Evolutionary conservation across 2,797 vertebrate genomes (phyloP).

Genomic region (Trachops cirrhosus): DNA sequence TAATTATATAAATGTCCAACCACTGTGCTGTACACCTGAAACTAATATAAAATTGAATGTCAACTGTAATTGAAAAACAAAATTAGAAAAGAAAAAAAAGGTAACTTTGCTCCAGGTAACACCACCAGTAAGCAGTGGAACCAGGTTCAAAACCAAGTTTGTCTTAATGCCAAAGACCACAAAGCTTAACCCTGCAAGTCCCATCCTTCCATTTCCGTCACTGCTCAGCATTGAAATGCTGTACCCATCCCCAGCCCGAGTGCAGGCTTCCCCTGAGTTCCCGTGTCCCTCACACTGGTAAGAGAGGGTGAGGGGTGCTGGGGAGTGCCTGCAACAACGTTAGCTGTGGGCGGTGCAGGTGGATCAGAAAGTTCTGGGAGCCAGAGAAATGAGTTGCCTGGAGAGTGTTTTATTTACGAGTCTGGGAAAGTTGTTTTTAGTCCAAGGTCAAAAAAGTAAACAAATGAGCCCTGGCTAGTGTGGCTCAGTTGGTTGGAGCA

Average conservation of each 20-base stretch:
- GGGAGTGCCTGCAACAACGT: background rate
- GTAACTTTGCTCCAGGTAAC: background rate
- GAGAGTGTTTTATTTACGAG: background rate
- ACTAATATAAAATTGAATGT: background rate
- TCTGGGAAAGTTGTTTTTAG: background rate
- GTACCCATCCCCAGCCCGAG: background rate
- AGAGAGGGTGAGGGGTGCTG: background rate
- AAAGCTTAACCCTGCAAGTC: background rate
- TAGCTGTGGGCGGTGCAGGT: background rate
- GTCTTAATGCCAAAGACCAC: background rate
- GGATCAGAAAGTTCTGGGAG: background rate
- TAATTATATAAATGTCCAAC: background rate
- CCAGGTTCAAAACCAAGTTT: background rate
- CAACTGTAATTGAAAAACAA: background rate
- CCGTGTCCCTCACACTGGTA: fast-evolving
- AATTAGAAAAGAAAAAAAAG: background rate
- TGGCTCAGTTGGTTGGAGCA: background rate
- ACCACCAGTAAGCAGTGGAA: background rate
- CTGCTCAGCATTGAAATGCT: background rate
- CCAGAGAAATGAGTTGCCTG: background rate
- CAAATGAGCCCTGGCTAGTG: background rate
- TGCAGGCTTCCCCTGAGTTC: background rate
- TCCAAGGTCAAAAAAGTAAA: background rate
- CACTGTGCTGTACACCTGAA: background rate
- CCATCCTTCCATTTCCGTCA: background rate